Conservation (phyloP, 2,888 invertebrate genomes). For the Pachymerium ferrugineum region DNA sequence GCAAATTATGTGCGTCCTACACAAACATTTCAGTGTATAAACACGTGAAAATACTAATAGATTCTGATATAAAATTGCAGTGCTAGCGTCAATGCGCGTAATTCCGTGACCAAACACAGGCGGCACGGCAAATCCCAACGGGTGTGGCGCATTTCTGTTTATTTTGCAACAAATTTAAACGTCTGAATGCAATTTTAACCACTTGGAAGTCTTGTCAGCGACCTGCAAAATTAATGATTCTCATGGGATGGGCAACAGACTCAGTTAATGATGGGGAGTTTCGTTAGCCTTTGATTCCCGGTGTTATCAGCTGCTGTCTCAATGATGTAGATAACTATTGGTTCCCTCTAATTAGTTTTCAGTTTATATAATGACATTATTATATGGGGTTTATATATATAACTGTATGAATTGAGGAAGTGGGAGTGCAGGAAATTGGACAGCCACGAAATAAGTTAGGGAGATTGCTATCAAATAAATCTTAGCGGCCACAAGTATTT, state of each 20-base stretch:
- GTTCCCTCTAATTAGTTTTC: constrained; percentile 6
- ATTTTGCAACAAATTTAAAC: background rate
- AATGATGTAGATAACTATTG: background rate
- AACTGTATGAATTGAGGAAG: background rate
- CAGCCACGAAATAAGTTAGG: background rate
- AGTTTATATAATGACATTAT: background rate
- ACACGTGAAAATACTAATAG: background rate
- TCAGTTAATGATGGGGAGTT: constrained; percentile 20
- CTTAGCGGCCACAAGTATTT: background rate
- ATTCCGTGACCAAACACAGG: background rate
- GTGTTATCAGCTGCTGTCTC: background rate
- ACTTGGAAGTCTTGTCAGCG: constrained; percentile 11
- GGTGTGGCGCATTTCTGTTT: background rate
- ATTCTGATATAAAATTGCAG: background rate
- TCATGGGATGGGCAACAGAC: constrained; percentile 10
- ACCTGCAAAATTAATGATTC: background rate
- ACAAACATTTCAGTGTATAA: background rate
- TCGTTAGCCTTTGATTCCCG: constrained; percentile 9
- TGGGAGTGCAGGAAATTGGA: background rate
- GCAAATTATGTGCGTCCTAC: background rate
- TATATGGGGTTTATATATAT: background rate
- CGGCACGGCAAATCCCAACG: background rate
- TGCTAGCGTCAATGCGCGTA: background rate
- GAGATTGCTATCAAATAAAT: background rate
- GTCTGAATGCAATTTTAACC: background rate